phyloP scores from a whole-genome alignment of 2,888 invertebrate genomes.

The Pyrrhosoma nymphula region DNA sequence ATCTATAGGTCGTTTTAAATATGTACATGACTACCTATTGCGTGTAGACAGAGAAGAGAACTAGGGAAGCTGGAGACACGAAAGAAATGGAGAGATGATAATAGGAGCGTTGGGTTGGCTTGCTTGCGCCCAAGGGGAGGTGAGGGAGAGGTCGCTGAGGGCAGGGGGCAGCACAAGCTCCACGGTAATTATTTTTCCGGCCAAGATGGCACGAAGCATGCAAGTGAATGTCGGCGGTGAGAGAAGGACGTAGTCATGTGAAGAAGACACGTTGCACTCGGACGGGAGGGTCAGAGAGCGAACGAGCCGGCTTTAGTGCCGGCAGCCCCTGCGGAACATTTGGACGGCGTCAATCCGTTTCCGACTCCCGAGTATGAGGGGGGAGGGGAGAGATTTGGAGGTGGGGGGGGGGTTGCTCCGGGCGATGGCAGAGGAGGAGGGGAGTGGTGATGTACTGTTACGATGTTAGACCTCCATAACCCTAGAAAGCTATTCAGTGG shows the following conservation, averaged over 20 bases:
- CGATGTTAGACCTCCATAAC: slow-evolving; percentile 49
- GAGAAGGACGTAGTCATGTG: background rate
- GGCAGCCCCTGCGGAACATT: slow-evolving; percentile 33
- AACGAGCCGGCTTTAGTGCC: background rate
- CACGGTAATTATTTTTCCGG: slow-evolving; percentile 8
- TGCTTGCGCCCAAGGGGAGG: background rate
- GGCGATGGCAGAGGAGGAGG: background rate
- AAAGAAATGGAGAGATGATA: background rate
- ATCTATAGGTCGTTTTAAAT: too few relatives aligned
- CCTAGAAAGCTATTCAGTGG: slow-evolving; percentile 51
- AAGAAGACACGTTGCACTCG: background rate
- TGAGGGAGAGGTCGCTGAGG: background rate
- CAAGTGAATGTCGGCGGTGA: background rate
- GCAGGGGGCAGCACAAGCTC: background rate
- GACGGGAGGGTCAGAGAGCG: background rate
- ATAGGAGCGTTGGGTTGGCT: background rate
- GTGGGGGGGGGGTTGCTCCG: background rate
- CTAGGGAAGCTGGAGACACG: background rate
- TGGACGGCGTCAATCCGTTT: slow-evolving; percentile 46
- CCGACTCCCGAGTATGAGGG: background rate
- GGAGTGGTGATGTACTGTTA: slow-evolving; percentile 55
- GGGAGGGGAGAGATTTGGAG: background rate
- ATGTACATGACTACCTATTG: too few relatives aligned
- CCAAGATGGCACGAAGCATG: slow-evolving; percentile 4
- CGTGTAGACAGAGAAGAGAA: too few relatives aligned